Percentiles rank a stretch among this genome's conserved stretches.
Conservation (phyloP, 2,113 vertebrate species). For the Phrynocephalus versicolor region DNA sequence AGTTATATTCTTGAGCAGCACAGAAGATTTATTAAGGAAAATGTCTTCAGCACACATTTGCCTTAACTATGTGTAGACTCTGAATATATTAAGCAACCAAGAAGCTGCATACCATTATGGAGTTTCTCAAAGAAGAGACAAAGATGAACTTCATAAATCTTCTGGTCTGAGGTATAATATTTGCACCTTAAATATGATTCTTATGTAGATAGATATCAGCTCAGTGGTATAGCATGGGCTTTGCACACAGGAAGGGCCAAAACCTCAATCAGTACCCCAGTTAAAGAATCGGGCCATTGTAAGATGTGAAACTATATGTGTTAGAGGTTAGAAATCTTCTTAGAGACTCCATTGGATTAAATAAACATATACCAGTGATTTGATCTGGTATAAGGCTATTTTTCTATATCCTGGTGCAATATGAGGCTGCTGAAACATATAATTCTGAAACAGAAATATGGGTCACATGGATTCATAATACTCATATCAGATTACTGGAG, state of each 20-base stretch:
- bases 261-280: background rate
- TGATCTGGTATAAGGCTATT: too few species aligned
- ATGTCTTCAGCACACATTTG: background rate
- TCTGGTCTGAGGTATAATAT: background rate
- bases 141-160: background rate
- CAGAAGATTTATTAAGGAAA: conserved; percentile 11
- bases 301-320: too few species aligned
- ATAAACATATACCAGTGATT: too few species aligned
- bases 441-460: too few species aligned
- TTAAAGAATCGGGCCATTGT: background rate
- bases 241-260: background rate
- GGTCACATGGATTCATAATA: too few species aligned
- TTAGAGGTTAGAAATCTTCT: too few species aligned
- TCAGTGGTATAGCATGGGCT: background rate
- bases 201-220: background rate
- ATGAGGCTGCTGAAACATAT: too few species aligned
- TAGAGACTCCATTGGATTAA: too few species aligned
- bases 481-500: too few species aligned
- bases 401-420: too few species aligned
- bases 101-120: background rate
- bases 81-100: background rate
- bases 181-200: background rate
- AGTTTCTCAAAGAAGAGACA: background rate
- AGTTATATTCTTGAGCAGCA: background rate
- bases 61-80: background rate